These are phyloP conservation scores for Syrphus vitripennis DNA, from an alignment of 2,888 invertebrate species.

Conservation along the genomic window DNA sequence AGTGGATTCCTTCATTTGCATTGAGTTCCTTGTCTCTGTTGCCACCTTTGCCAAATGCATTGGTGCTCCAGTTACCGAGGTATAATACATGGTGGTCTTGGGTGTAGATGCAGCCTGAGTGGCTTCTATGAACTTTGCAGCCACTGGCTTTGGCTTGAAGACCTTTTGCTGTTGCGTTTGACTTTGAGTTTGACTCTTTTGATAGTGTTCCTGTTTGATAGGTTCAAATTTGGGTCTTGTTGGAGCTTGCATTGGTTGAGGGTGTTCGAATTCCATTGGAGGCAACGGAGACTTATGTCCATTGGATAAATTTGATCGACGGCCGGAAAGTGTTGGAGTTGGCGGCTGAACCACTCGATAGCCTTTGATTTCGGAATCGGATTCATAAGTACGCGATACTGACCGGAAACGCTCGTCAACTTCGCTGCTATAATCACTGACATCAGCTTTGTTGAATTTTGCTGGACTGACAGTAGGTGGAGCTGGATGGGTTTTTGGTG, in stretches of 20 bases:
- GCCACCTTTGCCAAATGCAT: constrained; percentile 84
- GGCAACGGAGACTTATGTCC: constrained; percentile 83
- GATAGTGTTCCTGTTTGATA: constrained; percentile 81
- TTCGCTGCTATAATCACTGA: constrained; percentile 89
- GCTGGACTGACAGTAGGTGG: constrained; percentile 75
- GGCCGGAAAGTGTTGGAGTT: constrained; percentile 81
- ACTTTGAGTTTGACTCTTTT: constrained; percentile 76
- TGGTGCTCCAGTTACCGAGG: constrained; percentile 83
- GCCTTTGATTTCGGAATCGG: constrained; percentile 82
- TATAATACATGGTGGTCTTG: constrained; percentile 82
- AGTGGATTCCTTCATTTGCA: constrained; percentile 87
- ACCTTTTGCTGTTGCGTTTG: constrained; percentile 78
- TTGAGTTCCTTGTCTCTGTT: constrained; percentile 86
- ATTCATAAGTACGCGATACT: constrained; percentile 83
- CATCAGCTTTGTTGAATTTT: constrained; percentile 78
- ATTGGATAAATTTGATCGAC: constrained; percentile 80
- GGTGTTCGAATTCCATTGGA: constrained; percentile 84
- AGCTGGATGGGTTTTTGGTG: constrained; percentile 78
- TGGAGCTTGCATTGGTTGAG: constrained; percentile 80
- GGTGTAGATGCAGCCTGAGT: constrained; percentile 82
- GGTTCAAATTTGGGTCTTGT: constrained; percentile 84
- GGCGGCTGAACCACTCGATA: constrained; percentile 85
- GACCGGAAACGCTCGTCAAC: constrained; percentile 85
- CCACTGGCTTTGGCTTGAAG: constrained; percentile 83
- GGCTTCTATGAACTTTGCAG: constrained; percentile 80